Evolutionary conservation across 2,113 vertebrate genomes (phyloP), one percentile per base, ranked within the genome.

Genomic region (Syngnathus typhle): DNA sequence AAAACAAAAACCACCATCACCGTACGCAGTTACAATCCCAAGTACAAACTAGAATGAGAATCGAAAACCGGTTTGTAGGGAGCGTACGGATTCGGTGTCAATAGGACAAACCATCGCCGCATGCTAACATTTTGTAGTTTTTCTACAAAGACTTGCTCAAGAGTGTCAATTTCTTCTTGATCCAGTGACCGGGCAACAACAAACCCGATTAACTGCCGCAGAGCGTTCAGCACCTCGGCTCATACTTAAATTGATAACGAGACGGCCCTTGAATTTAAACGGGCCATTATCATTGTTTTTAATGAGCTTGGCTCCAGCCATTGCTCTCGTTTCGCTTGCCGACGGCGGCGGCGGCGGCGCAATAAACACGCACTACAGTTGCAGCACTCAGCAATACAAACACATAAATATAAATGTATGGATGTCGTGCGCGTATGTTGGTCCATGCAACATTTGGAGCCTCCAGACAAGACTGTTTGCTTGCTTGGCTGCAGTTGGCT

Each of bases 191-290:
- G 23, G 54, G 23, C 23, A 7, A 32, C 55, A 36, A 61, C 39
- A 61, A 61, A 43, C 60, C 19, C n/a, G 19, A 7, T 61, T 60
- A 38, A 60, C 7, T 37, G 37, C 19, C 32, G 13, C 56, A 1
- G 56, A 15, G 10, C 38, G 39, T 32, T 21, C 52, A n/a, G 37
- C 38, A 38, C 59, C 19, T 9, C 4, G 18, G 19, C 59, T 61
- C 38, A 5, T 43, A 79, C 69, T 74, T 37, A 64, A 71, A 76
- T 73, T 78, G 74, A 84, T 82, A 87, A 88, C 78, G 78, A 84
- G 77, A 84, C 75, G 76, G 71, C 71, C 76, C 83, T 89, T 84
- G 81, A 88, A 90, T 90, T 85, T 84, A 88, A 90, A 89, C 84
- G 60, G 77, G 63, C 82, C 73, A 76, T 84, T 87, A 87, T 88